Evolutionary conservation across 2,888 invertebrate genomes (phyloP), one percentile per base, ranked within the genome.

Genomic region (Caenorhabditis zanzibari): DNA sequence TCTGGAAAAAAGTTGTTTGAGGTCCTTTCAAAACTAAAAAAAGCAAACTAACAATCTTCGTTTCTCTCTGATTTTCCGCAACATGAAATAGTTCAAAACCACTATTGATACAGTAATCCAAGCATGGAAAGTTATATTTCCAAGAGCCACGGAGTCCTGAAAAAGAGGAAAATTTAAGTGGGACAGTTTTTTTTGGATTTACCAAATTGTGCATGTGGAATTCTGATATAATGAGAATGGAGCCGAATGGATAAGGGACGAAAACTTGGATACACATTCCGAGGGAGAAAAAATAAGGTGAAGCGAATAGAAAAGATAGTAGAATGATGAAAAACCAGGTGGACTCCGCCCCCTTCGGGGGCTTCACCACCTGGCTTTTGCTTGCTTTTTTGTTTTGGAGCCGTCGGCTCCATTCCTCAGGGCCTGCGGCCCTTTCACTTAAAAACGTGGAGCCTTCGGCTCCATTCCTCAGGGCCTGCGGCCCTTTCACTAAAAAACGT

Each of bases 241-340:
- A 59, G 2, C 68, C 76, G 26, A 69, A 76, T 1, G 59, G 68
- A 14, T 52, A 69, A 0, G 76, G 76, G 12, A 47, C 41, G 28
- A 41, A 52, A 10, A 76, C 47, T 14, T 76, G 76, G 14, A 76
- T 5, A 41, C 76, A 68, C 5, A 61, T 0, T 14, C 68, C 76
- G 10, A 68, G 59, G 14, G 35, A 28, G 6, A 68, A n/a, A 10
- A 59, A 35, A 47, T 68, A 47, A 9, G 75, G 75, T 4, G 64
- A 24, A 1, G 66, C 5, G 19, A 19, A n/a, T 19, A 19, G 32
- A 7, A 52, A 19, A 3, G 38, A 7, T 2, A 76, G 4, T 19
- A 47, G 4, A n/a, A 76, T 41, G n/a, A n/a, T n/a, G n/a, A n/a
- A n/a, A n/a, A n/a, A n/a, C n/a, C n/a, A n/a, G n/a, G n/a, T n/a